Evolutionary conservation across 2,797 vertebrate genomes (phyloP).

Genomic region (Sebastes oblongus): DNA sequence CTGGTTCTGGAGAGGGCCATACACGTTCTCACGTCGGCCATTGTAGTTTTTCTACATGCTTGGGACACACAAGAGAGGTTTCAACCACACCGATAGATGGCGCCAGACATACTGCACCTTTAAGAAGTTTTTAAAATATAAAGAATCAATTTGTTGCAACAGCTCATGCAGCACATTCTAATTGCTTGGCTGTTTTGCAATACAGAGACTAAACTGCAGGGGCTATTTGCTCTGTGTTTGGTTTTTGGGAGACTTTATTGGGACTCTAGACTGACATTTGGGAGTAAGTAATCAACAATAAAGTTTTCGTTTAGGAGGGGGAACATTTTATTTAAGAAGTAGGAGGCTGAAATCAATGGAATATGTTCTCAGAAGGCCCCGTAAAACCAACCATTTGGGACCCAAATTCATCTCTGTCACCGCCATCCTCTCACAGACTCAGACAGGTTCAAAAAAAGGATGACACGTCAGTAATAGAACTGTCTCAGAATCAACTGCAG

Average conservation of each 20-base stretch:
- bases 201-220: not conserved
- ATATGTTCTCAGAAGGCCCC: not conserved
- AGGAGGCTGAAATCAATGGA: not conserved
- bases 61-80: no score
- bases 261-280: not conserved
- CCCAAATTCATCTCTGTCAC: slow-evolving; percentile 29
- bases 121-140: not conserved
- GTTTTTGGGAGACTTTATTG: not conserved
- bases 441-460: slow-evolving; percentile 41
- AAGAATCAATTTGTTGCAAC: not conserved
- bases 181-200: not conserved
- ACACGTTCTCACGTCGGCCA: no score
- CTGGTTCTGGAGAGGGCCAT: no score
- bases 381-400: slow-evolving; percentile 35
- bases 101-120: no score
- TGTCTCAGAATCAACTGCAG: slow-evolving; percentile 45
- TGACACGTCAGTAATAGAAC: slow-evolving; percentile 66
- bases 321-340: not conserved
- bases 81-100: no score
- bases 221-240: not conserved
- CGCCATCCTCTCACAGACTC: slow-evolving; percentile 10
- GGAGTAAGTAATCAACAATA: not conserved
- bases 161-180: not conserved
- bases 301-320: not conserved
- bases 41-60: no score